Base-by-base conservation (phyloP, 2,113 vertebrate species). In the Raja brachyura region DNA sequence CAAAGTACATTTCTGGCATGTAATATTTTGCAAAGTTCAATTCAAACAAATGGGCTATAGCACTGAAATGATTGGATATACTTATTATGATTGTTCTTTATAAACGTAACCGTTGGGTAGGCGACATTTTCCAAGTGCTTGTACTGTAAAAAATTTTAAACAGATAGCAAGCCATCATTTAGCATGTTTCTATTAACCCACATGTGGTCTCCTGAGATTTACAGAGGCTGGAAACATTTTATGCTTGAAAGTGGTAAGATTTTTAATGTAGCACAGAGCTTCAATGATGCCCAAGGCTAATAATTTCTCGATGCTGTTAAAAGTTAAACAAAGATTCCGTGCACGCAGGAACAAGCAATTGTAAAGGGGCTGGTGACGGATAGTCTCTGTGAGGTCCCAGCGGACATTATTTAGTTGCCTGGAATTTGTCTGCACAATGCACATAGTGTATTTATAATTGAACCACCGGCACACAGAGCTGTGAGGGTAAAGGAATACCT, bases 371-470 rank as follows among this genome's bases (percentile, higher is more conserved):
- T 61, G 83, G 59, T 88, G 59, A 66, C 14, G 25, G 83, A 88
- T 63, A 63, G 83, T 88, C 83, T 88, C 83, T 14, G 4, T 33
- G 59, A 88, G 59, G 83, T 63, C 83, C 83, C 83, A 66, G 28
- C 18, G n/a, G 83, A n/a, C 56, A n/a, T 66, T 66, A 88, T 88
- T 88, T 88, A 88, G 83, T 88, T 88, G 83, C 13, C 83, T 88
- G 83, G 56, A 86, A 61, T 86, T 61, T 63, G 33, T 63, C 11
- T 8, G 59, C 59, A 88, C 83, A 88, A 88, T 88, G 14, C 39
- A 56, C 25, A 86, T 5, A 63, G 59, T 88, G 83, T 88, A 85
- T 61, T 88, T 88, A 86, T 88, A 88, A 66, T 66, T 31, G n/a
- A 88, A 66, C 25, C 16, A 63, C 1, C 59, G 13, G 83, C 59